Percentiles rank a stretch among this genome's conserved stretches.
phyloP scores from a whole-genome alignment of 2,888 invertebrate species.

The Geotrupes spiniger region DNA sequence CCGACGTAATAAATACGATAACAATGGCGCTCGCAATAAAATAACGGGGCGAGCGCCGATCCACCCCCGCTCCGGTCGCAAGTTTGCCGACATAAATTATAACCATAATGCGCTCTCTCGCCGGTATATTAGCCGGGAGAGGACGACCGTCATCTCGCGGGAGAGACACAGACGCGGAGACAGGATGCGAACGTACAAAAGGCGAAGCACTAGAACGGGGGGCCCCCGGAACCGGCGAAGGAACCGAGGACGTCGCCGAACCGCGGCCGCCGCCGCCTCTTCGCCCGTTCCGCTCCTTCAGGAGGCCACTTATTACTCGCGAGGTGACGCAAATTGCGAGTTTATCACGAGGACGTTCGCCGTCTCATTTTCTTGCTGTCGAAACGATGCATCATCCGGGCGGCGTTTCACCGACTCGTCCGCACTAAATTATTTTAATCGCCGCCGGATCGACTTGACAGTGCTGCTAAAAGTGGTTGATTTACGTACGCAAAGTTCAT shows the following conservation, averaged over 20 bases:
- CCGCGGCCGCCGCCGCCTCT: conserved; percentile 1
- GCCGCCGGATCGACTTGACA: too few relatives aligned
- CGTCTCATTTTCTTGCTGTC: not conserved
- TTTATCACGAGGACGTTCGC: conserved; percentile 2
- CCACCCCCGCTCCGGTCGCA: conserved; percentile 24
- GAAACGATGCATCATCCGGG: not conserved
- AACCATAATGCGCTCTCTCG: conserved; percentile 29
- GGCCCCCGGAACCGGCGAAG: not conserved
- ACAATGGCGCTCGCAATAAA: conserved; percentile 19
- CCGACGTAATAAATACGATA: conserved; percentile 15
- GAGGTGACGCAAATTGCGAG: conserved; percentile 7
- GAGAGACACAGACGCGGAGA: conserved; percentile 15
- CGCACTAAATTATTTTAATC: conserved; percentile 2
- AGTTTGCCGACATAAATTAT: conserved; percentile 28
- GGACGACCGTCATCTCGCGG: conserved; percentile 25
- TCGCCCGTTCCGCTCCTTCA: not conserved
- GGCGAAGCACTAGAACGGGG: not conserved
- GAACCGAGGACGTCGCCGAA: conserved; percentile 1
- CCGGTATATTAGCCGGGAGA: conserved; percentile 27
- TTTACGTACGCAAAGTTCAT: too few relatives aligned
- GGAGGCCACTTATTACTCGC: conserved; percentile 3
- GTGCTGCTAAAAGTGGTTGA: too few relatives aligned
- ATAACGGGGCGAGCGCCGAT: conserved; percentile 5
- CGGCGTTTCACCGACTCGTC: not conserved
- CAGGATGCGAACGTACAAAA: conserved; percentile 9